Base-by-base conservation (phyloP, 2,113 vertebrate species). In the Apistogramma diplotaenia region DNA sequence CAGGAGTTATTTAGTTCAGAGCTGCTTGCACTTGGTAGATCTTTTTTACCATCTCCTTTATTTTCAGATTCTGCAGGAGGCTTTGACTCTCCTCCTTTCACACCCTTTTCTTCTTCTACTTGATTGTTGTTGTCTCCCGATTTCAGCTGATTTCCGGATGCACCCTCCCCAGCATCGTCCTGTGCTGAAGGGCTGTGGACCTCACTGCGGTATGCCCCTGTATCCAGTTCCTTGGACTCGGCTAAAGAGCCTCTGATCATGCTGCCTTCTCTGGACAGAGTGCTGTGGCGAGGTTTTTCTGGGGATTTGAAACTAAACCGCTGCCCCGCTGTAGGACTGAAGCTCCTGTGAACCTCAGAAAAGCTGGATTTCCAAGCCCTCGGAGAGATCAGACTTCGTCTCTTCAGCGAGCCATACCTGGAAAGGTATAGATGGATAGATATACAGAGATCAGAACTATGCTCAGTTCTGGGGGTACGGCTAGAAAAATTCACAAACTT, bases 291-390 rank as follows among this genome's bases (percentile, higher is more conserved):
- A 61, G 91, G 61, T 57, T 91, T 94, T 4, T 94, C 93, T 0
- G 93, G 88, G 12, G 93, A 94, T 65, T 21, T 91, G 55, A 94
- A 90, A 25, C 91, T 93, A 16, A 80, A 88, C 27, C 83, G 92
- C 37, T 86, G 87, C 31, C 54, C n/a, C 4, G 65, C 1, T 77
- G 65, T 91, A 23, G 95, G 93, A 67, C 59, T 95, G 29, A 93
- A 93, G 84, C 3, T 92, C 75, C 35, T 74, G 76, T 96, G 92
- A 55, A 95, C 93, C 9, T 96, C 95, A 51, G 91, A 93, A 25
- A 96, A 96, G 74, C 92, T 95, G 84, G 89, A 1, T 79, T 91
- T 95, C 92, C 94, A 92, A 84, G 93, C 91, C 79, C 43, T 95
- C 0, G 94, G 95, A 40, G 95, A 96, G 29, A 93, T 86, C 33